These are phyloP conservation scores for Xenopus tropicalis DNA, from an alignment of 2,113 vertebrate species.

Conservation along the genomic window DNA sequence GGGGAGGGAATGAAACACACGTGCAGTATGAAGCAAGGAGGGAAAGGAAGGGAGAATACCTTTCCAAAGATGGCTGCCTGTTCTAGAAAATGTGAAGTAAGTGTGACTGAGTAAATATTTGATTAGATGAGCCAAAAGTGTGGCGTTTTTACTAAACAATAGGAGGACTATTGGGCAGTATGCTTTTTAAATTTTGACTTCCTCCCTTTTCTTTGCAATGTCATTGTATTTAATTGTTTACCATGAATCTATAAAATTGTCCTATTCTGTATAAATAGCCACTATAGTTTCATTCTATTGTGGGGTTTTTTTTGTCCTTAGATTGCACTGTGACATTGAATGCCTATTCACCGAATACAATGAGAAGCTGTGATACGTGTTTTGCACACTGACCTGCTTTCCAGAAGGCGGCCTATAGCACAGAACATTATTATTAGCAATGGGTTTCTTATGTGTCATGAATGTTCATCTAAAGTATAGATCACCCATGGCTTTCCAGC, in stretches of 20 bases:
- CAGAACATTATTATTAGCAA: neutral
- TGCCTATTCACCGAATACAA: neutral
- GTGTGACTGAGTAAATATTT: too few relatives aligned
- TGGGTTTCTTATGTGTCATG: neutral
- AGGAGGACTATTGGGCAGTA: too few relatives aligned
- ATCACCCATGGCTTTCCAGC: too few relatives aligned
- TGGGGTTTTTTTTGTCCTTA: neutral
- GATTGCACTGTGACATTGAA: conserved; percentile 4
- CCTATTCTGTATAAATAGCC: neutral
- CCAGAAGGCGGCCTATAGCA: neutral
- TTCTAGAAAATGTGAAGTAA: too few relatives aligned
- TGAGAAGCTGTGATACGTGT: conserved; percentile 7
- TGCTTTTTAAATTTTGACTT: too few relatives aligned
- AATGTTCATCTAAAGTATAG: neutral
- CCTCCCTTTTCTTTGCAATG: too few relatives aligned
- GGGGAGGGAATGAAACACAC: too few relatives aligned
- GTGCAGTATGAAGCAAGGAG: too few relatives aligned
- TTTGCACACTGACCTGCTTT: conserved; percentile 5
- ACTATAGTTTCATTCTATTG: neutral
- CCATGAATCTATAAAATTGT: neutral
- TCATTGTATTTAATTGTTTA: neutral
- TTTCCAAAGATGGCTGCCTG: too few relatives aligned
- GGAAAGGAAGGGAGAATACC: too few relatives aligned
- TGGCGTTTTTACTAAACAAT: too few relatives aligned
- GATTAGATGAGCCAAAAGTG: too few relatives aligned